These are phyloP conservation scores for Chloromyia formosa DNA, from an alignment of 2,888 invertebrate genomes.

Conservation along the genomic window DNA sequence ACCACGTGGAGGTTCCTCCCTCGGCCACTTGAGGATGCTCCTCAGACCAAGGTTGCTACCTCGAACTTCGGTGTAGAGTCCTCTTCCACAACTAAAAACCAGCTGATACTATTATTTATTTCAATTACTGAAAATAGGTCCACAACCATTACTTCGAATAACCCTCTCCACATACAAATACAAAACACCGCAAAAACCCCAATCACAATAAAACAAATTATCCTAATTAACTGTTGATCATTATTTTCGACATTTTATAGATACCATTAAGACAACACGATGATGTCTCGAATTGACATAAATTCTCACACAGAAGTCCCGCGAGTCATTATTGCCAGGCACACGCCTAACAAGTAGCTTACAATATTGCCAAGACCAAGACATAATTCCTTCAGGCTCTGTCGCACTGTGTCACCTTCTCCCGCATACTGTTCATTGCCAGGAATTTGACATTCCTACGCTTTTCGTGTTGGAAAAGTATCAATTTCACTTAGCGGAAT, in stretches of 20 bases:
- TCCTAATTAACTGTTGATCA: slow-evolving; percentile 45
- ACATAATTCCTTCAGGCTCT: slow-evolving; percentile 19
- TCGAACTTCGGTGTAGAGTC: too few species aligned
- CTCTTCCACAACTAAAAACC: too few species aligned
- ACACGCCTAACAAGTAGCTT: background rate
- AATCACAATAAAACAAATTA: slow-evolving; percentile 43
- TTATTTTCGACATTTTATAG: slow-evolving; percentile 36
- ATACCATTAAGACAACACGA: slow-evolving; percentile 17
- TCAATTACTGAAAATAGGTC: too few species aligned
- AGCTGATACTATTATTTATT: too few species aligned
- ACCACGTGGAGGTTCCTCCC: too few species aligned
- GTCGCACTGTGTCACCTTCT: too few species aligned
- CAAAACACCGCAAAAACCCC: slow-evolving; percentile 1
- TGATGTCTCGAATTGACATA: slow-evolving; percentile 7
- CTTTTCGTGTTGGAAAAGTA: slow-evolving; percentile 25
- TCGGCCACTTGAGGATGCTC: too few species aligned
- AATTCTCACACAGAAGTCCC: background rate
- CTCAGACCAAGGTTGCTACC: too few species aligned
- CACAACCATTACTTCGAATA: too few species aligned
- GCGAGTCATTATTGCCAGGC: background rate
- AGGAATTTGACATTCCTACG: background rate
- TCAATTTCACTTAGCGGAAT: slow-evolving; percentile 39
- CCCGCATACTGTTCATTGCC: background rate
- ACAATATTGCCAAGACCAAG: background rate
- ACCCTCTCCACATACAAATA: too few species aligned